Evolutionary conservation across 1,140 invertebrate genomes (phyloP), one percentile per base, ranked within the genome.

Genomic region (Anoplolepis gracilipes): DNA sequence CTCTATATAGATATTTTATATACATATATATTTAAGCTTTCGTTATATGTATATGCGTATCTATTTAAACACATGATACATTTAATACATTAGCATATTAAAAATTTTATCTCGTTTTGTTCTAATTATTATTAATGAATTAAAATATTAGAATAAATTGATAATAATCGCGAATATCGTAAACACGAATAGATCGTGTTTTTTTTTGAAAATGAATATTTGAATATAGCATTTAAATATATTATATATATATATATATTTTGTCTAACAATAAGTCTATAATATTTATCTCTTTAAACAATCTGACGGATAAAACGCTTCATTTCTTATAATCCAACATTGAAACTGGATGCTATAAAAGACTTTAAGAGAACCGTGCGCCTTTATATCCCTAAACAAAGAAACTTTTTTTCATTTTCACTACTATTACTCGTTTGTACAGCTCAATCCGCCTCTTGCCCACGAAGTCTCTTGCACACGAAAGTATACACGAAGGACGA

Each of bases 401-500:
- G 22, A 30, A 70, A 85, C 65, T 64, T 46, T 69, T 72, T 53
- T 61, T 55, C 81, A 73, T 55, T 88, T 75, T 65, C 25, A 22
- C 61, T 53, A 8, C 30, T 64, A 73, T 88, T 85, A 78, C 75
- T 72, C 46, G 49, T 53, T 22, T 46, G 46, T 59, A 46, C 22
- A 16, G 30, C 76, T 67, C 55, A 28, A 53, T 76, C 13, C 49
- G 69, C 46, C 3, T 11, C 30, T 84, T 59, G n/a, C 42, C 42
- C 39, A 22, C 30, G 22, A 11, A 46, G 67, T n/a, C n/a, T n/a
- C n/a, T n/a, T n/a, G n/a, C 53, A 36, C 61, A 65, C 16, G 72
- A 13, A 87, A 30, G 3, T 42, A 28, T 67, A 84, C 59, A 28
- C 25, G 73, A 57, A 85, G 39, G 84, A 59, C 67, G 75, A 90